phyloP scores from a whole-genome alignment of 35 echinoderm and acorn worm genomes.

The Strongylocentrotus purpuratus region DNA sequence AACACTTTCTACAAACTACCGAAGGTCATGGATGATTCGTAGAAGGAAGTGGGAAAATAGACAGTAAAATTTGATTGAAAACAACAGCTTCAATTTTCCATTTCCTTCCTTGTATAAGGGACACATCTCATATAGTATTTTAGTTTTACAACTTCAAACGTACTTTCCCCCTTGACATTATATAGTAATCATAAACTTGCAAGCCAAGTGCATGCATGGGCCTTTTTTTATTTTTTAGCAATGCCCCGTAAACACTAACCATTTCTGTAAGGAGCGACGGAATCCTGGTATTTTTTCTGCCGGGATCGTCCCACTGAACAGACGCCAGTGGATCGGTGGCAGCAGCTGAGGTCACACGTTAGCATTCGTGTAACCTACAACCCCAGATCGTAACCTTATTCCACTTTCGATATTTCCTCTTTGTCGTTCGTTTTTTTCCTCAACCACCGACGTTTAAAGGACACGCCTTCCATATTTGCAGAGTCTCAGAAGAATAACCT shows the following conservation, averaged over 20 bases:
- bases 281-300: not conserved
- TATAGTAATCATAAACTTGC: not conserved
- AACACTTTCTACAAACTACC: not conserved
- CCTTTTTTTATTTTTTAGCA: not conserved
- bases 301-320: not conserved
- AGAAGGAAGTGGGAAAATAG: not conserved
- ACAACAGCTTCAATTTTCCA: not conserved
- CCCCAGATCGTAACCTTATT: not conserved
- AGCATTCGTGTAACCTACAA: not conserved
- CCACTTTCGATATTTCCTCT: not conserved
- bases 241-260: not conserved
- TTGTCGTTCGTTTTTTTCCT: not conserved
- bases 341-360: not conserved
- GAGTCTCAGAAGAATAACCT: not conserved
- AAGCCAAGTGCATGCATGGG: not conserved
- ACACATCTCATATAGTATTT: not conserved
- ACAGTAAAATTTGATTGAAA: not conserved
- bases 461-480: not conserved
- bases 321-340: not conserved
- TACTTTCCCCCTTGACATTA: not conserved
- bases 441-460: not conserved
- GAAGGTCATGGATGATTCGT: not conserved
- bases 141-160: not conserved
- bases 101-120: not conserved
- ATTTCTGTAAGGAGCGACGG: not conserved